Base-by-base conservation (phyloP, 2,888 invertebrate species). In the Ennomos quercinarius region DNA sequence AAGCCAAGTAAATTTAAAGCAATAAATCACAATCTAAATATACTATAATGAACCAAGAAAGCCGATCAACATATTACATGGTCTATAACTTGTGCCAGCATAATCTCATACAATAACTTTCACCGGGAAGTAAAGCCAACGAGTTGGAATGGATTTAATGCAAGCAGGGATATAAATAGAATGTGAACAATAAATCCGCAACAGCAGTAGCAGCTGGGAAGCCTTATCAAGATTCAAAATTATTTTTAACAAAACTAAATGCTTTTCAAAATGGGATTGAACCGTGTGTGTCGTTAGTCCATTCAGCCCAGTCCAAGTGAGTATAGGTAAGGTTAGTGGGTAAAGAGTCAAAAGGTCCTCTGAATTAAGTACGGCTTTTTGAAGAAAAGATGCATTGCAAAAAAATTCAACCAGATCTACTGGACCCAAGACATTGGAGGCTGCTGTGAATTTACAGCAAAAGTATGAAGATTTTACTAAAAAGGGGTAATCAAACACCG, bases 281-380 rank as follows among this genome's bases (percentile, higher is more conserved):
- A 56, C 61, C 52, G 71, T 73, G 74, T 76, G 81, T 80, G 80
- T 84, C 86, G 83, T 83, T 78, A 83, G 88, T 87, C 87, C 80
- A 80, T 78, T 83, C 81, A 85, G 89, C 88, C 89, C 91, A 89
- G 89, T 87, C 90, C 89, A 74, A 55, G 47, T 49, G 51, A 78
- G 76, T 76, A 75, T 76, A 76, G 89, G 90, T 91, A 90, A 91
- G 89, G 81, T 83, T 79, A 71, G 67, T 67, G 71, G 66, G 36
- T 11, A 8, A 44, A 39, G 54, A 61, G 81, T 82, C 82, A 84
- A 87, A 87, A 83, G 80, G 77, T 79, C 71, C 83, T 80, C 60
- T 78, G 78, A 79, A 81, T 83, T 76, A 82, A 78, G 78, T 63
- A n/a, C 37, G 56, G 40, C 57, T 37, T 10, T n/a, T 10, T 27